Percentiles rank a stretch among this genome's conserved stretches.
Evolutionary conservation across 2,888 invertebrate species (phyloP).

Genomic region (Chaitophorus viminalis): DNA sequence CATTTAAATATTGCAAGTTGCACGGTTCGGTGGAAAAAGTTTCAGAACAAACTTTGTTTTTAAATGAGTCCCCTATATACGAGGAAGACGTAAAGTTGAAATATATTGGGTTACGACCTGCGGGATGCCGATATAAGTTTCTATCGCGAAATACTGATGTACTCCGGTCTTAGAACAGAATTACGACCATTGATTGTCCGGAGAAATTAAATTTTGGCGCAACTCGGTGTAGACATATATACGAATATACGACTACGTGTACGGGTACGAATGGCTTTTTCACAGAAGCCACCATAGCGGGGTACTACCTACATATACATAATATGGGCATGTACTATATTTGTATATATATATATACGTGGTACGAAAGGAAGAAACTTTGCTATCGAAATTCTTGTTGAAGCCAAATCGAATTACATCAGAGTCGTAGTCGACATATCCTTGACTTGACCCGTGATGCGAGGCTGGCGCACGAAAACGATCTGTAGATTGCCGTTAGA

Average conservation of each 20-base stretch:
- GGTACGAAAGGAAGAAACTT: neutral
- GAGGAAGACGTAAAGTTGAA: neutral
- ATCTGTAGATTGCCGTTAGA: neutral
- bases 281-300: neutral
- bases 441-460: neutral
- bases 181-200: neutral
- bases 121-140: neutral
- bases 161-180: neutral
- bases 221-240: neutral
- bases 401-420: neutral
- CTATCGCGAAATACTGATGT: neutral
- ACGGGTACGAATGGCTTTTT: neutral
- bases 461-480: neutral
- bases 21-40: neutral
- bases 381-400: constrained; percentile 5
- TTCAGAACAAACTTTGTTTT: constrained; percentile 11
- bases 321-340: accelerated
- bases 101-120: neutral
- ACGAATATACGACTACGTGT: too few species aligned
- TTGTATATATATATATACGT: neutral
- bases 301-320: neutral
- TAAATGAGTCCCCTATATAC: neutral
- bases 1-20: neutral
- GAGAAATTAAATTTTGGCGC: constrained; percentile 23
- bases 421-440: neutral